Conservation (phyloP, 35 echinoderm and acorn worm species). For the Eucidaris tribuloides region DNA sequence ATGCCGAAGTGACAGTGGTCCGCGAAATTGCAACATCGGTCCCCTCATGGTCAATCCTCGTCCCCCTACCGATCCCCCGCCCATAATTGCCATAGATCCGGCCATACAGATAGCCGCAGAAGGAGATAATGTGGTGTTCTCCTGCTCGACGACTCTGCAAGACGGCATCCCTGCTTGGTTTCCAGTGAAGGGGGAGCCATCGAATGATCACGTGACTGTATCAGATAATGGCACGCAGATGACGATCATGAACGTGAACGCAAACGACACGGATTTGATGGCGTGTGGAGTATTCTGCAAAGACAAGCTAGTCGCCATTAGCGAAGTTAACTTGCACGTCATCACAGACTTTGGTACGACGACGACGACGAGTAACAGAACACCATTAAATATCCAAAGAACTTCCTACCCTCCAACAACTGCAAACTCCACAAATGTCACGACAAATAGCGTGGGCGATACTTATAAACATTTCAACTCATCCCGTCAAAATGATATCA, state of each 20-base stretch:
- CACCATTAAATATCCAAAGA: too few species aligned
- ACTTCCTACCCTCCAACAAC: too few species aligned
- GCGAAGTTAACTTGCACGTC: not conserved
- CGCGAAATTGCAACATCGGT: not conserved
- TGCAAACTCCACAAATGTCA: too few species aligned
- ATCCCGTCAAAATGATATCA: too few species aligned
- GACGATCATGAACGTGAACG: slow-evolving; percentile 3
- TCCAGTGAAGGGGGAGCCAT: not conserved
- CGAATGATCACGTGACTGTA: not conserved
- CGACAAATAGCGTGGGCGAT: too few species aligned
- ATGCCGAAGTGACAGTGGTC: not conserved
- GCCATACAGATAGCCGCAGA: not conserved
- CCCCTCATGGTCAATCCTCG: not conserved
- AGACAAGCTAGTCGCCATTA: not conserved
- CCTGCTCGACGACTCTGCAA: not conserved
- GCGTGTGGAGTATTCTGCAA: slow-evolving; percentile 18
- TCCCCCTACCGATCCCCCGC: not conserved
- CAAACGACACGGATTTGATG: slow-evolving; percentile 1
- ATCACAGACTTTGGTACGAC: too few species aligned
- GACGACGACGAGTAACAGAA: too few species aligned
- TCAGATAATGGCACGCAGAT: slow-evolving; percentile 9
- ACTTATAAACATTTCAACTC: too few species aligned
- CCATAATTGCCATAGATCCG: not conserved
- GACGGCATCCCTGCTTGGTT: slow-evolving; percentile 13
- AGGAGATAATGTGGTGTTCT: slow-evolving; percentile 3